Base-by-base conservation (phyloP, 2,888 invertebrate species). In the Piscicola geometra region DNA sequence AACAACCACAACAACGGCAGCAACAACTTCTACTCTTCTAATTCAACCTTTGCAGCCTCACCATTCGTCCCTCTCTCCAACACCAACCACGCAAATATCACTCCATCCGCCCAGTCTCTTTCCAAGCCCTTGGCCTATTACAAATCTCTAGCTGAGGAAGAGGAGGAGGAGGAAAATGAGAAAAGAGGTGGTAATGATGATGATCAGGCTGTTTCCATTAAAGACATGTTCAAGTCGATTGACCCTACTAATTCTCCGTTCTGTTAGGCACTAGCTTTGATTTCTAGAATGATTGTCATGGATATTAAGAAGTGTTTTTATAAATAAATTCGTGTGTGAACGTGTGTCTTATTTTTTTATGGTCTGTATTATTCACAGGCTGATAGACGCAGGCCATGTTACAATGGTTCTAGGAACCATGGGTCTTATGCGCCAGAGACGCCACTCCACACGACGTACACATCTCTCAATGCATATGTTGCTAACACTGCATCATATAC, bases 161-260 rank as follows among this genome's bases (percentile, higher is more conserved):
- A 56, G 25, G 21, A 18, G 3, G 25, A 56, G 25, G n/a, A 5
- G 3, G 60, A 56, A 25, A 21, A 3, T 25, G 9, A 3, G n/a
- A n/a, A 56, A 9, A 56, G n/a, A 5, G 21, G 15, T 3, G 3
- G 3, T 15, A 3, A 5, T 56, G 60, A 56, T 5, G 60, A 56
- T 21, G 25, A 3, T 15, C 41, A 41, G 15, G 9, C 60, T 15
- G 12, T 56, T 56, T 56, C 72, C 18, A 78, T 85, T 30, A 85
- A 84, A 78, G 85, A 85, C 75, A 82, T 84, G 77, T 86, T 86
- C 79, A 85, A 85, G 80, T 84, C 85, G 28, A 84, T 85, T 74
- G 86, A 86, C 78, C 86, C 86, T 0, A 86, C 86, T 30, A 85
- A 85, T 2, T 86, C 86, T 36, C 86, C 86, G 28, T 86, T 86